Evolutionary conservation across 2,888 invertebrate species (phyloP).

Genomic region (Xanthorhoe designata): DNA sequence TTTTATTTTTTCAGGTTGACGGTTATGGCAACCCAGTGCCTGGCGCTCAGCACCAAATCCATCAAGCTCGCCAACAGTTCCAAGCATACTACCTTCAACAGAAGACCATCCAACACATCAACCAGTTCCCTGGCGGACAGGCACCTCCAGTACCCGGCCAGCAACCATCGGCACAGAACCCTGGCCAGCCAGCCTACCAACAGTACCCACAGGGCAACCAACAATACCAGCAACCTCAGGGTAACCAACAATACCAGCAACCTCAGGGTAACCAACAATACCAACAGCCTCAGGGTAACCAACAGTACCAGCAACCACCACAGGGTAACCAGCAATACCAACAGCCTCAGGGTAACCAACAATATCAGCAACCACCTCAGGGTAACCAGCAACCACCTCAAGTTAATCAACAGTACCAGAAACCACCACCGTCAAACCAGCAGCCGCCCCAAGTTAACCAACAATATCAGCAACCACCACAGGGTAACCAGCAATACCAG

Average conservation of each 20-base stretch:
- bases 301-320: slow-evolving; percentile 41
- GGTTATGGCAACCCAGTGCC: slow-evolving; percentile 73
- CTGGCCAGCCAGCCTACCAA: slow-evolving; percentile 37
- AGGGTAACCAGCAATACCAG: slow-evolving; percentile 37
- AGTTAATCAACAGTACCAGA: slow-evolving; percentile 35
- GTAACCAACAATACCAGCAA: slow-evolving; percentile 35
- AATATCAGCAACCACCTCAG: slow-evolving; percentile 44
- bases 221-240: slow-evolving; percentile 39
- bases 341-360: slow-evolving; percentile 48
- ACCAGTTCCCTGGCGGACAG: slow-evolving; percentile 50
- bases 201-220: slow-evolving; percentile 43
- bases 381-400: slow-evolving; percentile 46
- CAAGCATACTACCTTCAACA: slow-evolving; percentile 60
- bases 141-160: slow-evolving; percentile 45
- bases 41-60: slow-evolving; percentile 73
- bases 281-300: slow-evolving; percentile 44
- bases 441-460: slow-evolving; percentile 48
- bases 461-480: slow-evolving; percentile 42
- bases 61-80: slow-evolving; percentile 66
- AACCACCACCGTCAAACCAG: slow-evolving; percentile 41
- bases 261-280: slow-evolving; percentile 45
- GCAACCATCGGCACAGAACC: slow-evolving; percentile 49
- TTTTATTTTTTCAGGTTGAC: slow-evolving; percentile 63
- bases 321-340: slow-evolving; percentile 45
- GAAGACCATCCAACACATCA: slow-evolving; percentile 48